Base-by-base conservation (phyloP, 1,140 invertebrate genomes). In the Cydia amplana region DNA sequence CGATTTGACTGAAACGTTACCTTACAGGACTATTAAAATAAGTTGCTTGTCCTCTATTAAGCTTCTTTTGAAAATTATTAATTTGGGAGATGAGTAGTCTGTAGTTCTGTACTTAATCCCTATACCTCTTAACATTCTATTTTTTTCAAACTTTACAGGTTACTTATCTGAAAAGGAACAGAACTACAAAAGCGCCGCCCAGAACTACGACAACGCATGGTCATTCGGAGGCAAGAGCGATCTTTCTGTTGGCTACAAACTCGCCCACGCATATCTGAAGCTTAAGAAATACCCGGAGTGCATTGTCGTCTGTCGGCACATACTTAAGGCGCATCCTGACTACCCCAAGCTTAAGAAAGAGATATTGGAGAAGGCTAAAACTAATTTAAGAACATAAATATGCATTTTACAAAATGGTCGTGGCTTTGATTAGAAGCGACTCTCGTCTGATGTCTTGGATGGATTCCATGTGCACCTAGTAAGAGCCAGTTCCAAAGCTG, bases 261-360 rank as follows among this genome's bases (percentile, higher is more conserved):
- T 99, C 7, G 98, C 97, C 0, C 98, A 98, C 85, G 97, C 97
- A 80, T 96, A 97, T 85, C 94, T 99, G 87, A 99, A 99, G 89
- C 96, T 96, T 2, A 99, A 98, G 90, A 94, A 96, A 75, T 98
- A 96, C 87, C 96, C 97, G 0, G 97, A 98, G 85, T 95, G 95
- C 1, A 91, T 93, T 16, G 85, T 92, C 3, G 90, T 92, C 0
- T 90, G 85, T 72, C 96, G 98, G 77, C 94, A 96, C 79, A 96
- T 99, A 5, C 86, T 99, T 5, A 95, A 95, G 77, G 93, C 95
- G 55, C 96, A 96, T 92, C 97, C 98, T 0, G 97, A 98, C 80
- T 99, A 98, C 93, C 96, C 97, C 0, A 96, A 97, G 80, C 96
- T 99, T 6, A 95, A 95, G 77, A 99, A 98, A 88, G 98, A 99